Evolutionary conservation across 2,888 invertebrate species (phyloP), one percentile per base, ranked within the genome.

Genomic region (Ormyrus labotus): DNA sequence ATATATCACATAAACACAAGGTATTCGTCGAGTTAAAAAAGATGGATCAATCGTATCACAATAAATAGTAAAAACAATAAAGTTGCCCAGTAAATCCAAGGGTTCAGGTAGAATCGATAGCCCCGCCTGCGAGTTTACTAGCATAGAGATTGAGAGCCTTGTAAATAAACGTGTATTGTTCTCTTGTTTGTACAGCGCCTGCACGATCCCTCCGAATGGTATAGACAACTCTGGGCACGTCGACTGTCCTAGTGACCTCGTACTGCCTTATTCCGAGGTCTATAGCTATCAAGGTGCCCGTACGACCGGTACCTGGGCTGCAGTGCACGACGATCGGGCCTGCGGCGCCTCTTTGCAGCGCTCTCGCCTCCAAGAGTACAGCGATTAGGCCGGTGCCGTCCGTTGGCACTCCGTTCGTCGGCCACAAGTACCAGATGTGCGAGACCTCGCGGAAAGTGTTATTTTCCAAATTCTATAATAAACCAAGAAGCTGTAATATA

Each of bases 401-500:
- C 7, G 93, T 93, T 1, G 98, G 98, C 0, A 96, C 95, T 0
- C 97, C 97, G 83, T 95, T 94, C n/a, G 94, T 93, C 0, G 98
- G 98, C 98, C 98, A 98, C 87, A 96, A 94, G 92, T 97, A 97
- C 98, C 98, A 98, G 87, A 97, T 94, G 88, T 98, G 98, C 0
- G 95, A 96, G 75, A 98, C 93, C 90, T 98, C 97, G 63, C 98
- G 92, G 93, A 96, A 96, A 82, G 96, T 95, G 89, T 96, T 96
- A 65, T 95, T 95, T 83, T 94, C 93, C 91, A 96, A 92, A 90
- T 96, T 96, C 94, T 94, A 88, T 61, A 91, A 90, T 64, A 4
- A 73, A 58, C 50, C 10, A 34, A 19, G n/a, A 11, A 19, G 58
- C 5, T 19, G 10, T 69, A 11, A n/a, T 57, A 55, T 9, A 47